Evolutionary conservation across 1,140 invertebrate species (phyloP).

Genomic region (Leptoteleia sp.): DNA sequence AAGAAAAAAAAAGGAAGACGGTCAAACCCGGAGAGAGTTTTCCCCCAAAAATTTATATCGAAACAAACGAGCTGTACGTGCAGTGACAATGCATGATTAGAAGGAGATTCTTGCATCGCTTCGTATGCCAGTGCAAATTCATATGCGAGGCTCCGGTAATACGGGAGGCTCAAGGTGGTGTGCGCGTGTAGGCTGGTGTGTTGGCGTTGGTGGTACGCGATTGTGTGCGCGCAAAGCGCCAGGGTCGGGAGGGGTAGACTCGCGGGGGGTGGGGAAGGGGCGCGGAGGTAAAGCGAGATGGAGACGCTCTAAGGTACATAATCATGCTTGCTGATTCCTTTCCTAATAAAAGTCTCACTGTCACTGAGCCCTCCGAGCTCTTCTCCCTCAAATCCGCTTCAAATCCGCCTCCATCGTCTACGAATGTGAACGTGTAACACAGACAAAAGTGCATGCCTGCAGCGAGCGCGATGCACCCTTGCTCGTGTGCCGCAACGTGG

Average conservation of each 20-base stretch:
- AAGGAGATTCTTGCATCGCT: constrained; percentile 59
- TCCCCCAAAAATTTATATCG: constrained; percentile 59
- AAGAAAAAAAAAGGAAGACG: constrained; percentile 56
- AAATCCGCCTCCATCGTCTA: constrained; percentile 65
- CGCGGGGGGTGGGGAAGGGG: constrained; percentile 53
- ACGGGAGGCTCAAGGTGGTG: constrained; percentile 52
- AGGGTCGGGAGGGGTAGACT: constrained; percentile 3
- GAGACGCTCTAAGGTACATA: constrained; percentile 80
- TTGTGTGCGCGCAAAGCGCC: constrained; percentile 68
- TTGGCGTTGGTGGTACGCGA: constrained; percentile 38
- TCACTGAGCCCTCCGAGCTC: constrained; percentile 70
- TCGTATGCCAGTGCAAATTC: constrained; percentile 70
- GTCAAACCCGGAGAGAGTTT: constrained; percentile 48
- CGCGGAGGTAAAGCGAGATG: constrained; percentile 55
- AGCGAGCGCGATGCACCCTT: constrained; percentile 68
- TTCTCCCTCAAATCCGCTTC: constrained; percentile 62
- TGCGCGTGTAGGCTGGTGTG: constrained; percentile 9
- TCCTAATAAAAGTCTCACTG: constrained; percentile 82
- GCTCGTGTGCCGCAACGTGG: constrained; percentile 49
- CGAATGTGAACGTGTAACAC: constrained; percentile 68
- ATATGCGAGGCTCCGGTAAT: constrained; percentile 61
- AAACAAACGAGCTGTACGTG: constrained; percentile 61
- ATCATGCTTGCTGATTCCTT: constrained; percentile 81
- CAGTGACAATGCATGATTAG: constrained; percentile 70
- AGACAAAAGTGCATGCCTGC: constrained; percentile 74